A percentile compares a stretch with the other conserved stretches of the same genome.
phyloP scores from a whole-genome alignment of 2,113 vertebrate species.

The Pseudorasbora parva region DNA sequence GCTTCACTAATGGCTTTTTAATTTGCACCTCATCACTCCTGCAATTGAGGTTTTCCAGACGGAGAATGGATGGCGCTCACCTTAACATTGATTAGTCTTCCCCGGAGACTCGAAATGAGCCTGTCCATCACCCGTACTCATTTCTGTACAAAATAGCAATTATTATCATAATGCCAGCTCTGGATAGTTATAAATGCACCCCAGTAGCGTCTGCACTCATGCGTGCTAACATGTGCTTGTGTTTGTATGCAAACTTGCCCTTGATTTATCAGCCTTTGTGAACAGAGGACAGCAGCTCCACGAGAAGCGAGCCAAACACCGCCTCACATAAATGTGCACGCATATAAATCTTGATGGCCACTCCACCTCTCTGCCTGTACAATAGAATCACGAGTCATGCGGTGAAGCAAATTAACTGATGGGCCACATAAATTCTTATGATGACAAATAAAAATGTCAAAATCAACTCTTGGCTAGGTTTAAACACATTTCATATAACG shows the following conservation, averaged over 20 bases:
- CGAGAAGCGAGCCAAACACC: neutral
- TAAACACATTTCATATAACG: neutral
- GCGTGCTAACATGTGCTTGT: neutral
- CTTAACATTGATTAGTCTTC: neutral
- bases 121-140: slow-evolving; percentile 12
- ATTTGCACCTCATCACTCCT: slow-evolving; percentile 31
- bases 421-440: slow-evolving; percentile 63
- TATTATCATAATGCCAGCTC: slow-evolving; percentile 3
- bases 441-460: slow-evolving; percentile 61
- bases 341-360: slow-evolving; percentile 63
- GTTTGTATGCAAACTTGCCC: slow-evolving; percentile 14
- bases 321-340: slow-evolving; percentile 50
- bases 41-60: neutral
- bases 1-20: slow-evolving; percentile 26
- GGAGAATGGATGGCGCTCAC: neutral
- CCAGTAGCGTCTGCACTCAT: neutral
- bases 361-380: slow-evolving; percentile 44
- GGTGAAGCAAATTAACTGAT: slow-evolving; percentile 57
- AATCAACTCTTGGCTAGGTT: slow-evolving; percentile 61
- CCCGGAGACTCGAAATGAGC: neutral
- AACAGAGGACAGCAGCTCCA: neutral
- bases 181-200: neutral
- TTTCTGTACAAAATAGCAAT: neutral
- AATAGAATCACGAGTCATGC: slow-evolving; percentile 63
- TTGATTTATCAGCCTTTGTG: slow-evolving; percentile 3